Evolutionary conservation across 2,888 invertebrate genomes (phyloP).

Genomic region (Tupiocoris notatus): DNA sequence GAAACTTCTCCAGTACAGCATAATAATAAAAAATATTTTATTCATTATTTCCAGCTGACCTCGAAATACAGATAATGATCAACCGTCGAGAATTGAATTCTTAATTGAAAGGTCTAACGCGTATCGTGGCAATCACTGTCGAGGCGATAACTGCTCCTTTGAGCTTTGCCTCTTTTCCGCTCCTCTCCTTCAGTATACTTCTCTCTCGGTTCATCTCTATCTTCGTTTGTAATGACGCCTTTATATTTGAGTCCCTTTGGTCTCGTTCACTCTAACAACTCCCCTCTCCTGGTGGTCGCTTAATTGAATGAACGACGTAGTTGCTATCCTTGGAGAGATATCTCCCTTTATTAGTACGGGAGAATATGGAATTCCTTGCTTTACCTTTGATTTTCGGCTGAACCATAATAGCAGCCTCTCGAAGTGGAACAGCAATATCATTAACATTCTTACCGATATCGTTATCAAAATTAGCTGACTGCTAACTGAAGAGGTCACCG

Average conservation of each 20-base stretch:
- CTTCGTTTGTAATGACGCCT: neutral
- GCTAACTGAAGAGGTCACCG: no score
- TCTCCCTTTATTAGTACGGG: neutral
- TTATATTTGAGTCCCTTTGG: neutral
- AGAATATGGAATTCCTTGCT: no score
- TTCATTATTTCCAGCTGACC: no score
- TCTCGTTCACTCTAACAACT: neutral
- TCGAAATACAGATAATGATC: no score
- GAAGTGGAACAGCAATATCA: no score
- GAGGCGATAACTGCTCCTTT: neutral
- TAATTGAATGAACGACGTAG: neutral
- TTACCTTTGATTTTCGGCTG: no score
- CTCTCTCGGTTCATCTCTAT: neutral
- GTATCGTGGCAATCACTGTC: neutral
- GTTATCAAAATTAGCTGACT: no score
- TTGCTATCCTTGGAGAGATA: neutral
- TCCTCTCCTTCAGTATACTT: neutral
- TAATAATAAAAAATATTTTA: no score
- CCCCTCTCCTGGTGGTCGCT: neutral
- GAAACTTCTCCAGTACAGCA: no score
- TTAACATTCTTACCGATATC: no score
- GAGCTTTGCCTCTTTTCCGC: neutral
- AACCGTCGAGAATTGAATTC: neutral
- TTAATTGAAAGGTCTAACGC: neutral
- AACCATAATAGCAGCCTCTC: no score